A percentile compares a stretch with the other conserved stretches of the same genome.
These are phyloP conservation scores for Ridgeia piscesae DNA, from an alignment of 1,140 invertebrate species.

Conservation along the genomic window DNA sequence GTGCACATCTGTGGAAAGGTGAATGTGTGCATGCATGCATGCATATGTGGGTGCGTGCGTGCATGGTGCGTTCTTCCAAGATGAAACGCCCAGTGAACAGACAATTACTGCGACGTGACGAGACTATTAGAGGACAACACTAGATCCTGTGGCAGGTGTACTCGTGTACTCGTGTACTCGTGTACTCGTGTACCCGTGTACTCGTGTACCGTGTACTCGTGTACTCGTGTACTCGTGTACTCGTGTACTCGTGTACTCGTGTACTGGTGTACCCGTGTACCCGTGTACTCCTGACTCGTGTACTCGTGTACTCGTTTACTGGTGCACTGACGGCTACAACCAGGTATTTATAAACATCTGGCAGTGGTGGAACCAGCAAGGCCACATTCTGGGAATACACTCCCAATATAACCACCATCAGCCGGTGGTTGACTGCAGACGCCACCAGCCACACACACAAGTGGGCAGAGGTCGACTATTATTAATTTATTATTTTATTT, in stretches of 20 bases:
- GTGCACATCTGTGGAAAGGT: too few species aligned
- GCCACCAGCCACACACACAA: neutral
- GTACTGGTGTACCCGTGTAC: too few species aligned
- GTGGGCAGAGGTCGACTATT: too few species aligned
- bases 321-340: neutral
- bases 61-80: neutral
- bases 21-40: too few species aligned
- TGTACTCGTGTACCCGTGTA: too few species aligned
- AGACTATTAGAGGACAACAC: neutral
- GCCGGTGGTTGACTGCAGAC: neutral
- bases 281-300: too few species aligned
- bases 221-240: too few species aligned
- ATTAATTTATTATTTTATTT: too few species aligned
- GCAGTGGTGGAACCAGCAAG: neutral
- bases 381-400: neutral
- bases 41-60: neutral
- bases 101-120: neutral
- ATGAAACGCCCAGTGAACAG: neutral
- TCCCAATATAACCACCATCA: neutral
- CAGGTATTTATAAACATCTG: neutral
- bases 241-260: too few species aligned
- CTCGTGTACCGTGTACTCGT: too few species aligned
- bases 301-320: too few species aligned
- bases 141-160: neutral
- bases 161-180: too few species aligned